Evolutionary conservation across 2,797 vertebrate genomes (phyloP).

Genomic region (Furcifer pardalis): DNA sequence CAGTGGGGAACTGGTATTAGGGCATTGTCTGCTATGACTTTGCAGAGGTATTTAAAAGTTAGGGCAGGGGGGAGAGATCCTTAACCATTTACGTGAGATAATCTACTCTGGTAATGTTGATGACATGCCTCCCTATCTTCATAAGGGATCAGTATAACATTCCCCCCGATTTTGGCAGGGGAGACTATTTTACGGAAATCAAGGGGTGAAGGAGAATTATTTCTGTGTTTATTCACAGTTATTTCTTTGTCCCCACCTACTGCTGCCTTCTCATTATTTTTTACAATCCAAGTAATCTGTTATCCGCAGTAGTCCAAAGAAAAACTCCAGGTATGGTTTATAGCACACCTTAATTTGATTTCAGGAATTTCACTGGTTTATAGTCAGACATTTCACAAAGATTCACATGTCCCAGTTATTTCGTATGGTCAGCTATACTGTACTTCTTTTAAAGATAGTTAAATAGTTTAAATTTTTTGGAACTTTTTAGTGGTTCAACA

Average conservation of each 20-base stretch:
- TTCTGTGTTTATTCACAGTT: neutral
- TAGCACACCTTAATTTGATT: neutral
- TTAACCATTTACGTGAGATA: neutral
- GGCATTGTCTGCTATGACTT: no score
- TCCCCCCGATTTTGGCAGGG: neutral
- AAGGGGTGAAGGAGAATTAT: neutral
- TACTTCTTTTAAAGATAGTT: neutral
- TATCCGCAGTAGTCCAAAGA: neutral
- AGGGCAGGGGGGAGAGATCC: neutral
- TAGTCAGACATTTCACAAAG: conserved; percentile 6
- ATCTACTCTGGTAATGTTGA: neutral
- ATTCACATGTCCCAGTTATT: neutral
- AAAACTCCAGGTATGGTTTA: neutral
- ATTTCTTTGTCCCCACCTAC: neutral
- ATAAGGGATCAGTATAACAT: neutral
- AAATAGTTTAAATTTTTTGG: no score
- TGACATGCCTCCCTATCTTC: neutral
- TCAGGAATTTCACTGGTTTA: neutral
- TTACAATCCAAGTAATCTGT: neutral
- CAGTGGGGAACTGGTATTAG: no score
- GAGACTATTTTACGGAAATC: neutral
- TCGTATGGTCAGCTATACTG: conserved; percentile 6
- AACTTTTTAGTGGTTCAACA: neutral
- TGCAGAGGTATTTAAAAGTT: neutral
- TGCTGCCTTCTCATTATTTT: no score